Conservation (phyloP, 2,113 vertebrate species). For the Cyrtonyx montezumae region DNA sequence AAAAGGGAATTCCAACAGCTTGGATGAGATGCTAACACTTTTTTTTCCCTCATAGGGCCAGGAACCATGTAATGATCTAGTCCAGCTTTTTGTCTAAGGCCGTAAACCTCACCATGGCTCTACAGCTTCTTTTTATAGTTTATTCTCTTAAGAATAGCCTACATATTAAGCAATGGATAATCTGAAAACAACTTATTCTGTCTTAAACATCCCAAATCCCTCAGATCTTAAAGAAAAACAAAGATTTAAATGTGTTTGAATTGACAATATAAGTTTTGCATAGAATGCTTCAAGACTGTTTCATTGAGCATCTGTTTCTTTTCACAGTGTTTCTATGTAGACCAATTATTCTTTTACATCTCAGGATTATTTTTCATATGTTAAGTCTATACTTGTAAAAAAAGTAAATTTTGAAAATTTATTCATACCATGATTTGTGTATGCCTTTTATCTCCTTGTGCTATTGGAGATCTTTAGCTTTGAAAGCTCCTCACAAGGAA, state of each 20-base stretch:
- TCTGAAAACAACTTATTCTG: background rate
- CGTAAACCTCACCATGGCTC: background rate
- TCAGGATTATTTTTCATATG: background rate
- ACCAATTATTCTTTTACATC: background rate
- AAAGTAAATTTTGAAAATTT: background rate
- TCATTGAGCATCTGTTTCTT: background rate
- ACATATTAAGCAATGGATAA: background rate
- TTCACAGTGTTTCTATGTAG: background rate
- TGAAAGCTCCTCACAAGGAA: background rate
- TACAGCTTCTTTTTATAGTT: background rate
- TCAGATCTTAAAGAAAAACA: background rate
- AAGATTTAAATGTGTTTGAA: background rate
- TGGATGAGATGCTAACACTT: background rate
- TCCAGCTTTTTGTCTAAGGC: background rate
- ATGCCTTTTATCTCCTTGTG: background rate
- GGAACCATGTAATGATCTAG: background rate
- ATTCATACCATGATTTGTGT: background rate
- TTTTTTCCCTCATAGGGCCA: background rate
- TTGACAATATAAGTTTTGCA: background rate
- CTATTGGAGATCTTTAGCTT: background rate
- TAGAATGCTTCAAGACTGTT: background rate
- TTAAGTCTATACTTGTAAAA: background rate
- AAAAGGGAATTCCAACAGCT: background rate
- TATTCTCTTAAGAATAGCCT: background rate
- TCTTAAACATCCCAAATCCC: background rate